Evolutionary conservation across 2,888 invertebrate species (phyloP).

Genomic region (Ophion ventricosus): DNA sequence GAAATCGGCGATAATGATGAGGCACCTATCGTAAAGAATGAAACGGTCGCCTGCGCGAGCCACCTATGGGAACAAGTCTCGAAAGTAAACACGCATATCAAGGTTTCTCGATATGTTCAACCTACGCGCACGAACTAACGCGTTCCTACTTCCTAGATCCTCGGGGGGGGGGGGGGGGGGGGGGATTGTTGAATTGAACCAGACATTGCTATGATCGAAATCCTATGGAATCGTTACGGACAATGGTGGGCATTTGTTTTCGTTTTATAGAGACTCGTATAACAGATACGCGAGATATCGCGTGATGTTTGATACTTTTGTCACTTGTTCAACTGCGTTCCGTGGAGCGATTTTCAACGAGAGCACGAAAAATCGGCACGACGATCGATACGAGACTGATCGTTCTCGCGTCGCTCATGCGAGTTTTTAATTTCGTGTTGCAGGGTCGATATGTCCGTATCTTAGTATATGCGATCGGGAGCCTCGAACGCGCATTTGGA

Average conservation of each 20-base stretch:
- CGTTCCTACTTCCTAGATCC: background rate
- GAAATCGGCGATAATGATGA: conserved; percentile 22
- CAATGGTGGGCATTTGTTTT: no score
- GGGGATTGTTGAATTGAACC: background rate
- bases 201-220: background rate
- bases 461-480: conserved; percentile 43
- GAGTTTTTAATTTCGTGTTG: conserved; percentile 49
- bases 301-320: background rate
- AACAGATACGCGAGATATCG: background rate
- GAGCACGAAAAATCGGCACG: conserved; percentile 35
- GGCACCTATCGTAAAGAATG: conserved; percentile 8
- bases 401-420: conserved; percentile 34
- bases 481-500: conserved; percentile 13
- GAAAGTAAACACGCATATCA: conserved; percentile 50
- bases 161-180: no score
- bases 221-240: no score
- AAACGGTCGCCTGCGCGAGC: conserved; percentile 41
- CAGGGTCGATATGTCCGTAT: conserved; percentile 34
- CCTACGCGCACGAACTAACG: background rate
- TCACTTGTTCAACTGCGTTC: background rate
- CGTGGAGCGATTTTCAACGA: background rate
- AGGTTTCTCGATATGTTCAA: conserved; percentile 34
- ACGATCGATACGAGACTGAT: conserved; percentile 62
- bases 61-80: conserved; percentile 57
- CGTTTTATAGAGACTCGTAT: no score